A percentile compares a stretch with the other conserved stretches of the same genome.
phyloP scores from a whole-genome alignment of 2,888 invertebrate genomes.

The Electrophaes corylata region DNA sequence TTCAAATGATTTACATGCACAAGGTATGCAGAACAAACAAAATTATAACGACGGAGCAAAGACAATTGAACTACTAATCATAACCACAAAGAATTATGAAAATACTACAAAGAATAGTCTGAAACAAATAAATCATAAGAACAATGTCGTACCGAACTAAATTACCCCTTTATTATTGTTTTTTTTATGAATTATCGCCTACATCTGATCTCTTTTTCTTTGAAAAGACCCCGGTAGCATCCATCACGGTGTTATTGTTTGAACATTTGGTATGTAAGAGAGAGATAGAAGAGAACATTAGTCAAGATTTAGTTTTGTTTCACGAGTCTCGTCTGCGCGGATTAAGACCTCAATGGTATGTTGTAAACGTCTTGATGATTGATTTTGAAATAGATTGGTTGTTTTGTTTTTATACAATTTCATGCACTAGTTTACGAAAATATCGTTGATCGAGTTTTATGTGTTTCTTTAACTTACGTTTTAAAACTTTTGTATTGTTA shows the following conservation, averaged over 20 bases:
- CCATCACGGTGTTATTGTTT: constrained; percentile 73
- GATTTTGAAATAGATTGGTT: constrained; percentile 32
- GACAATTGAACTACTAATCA: constrained; percentile 42
- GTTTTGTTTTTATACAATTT: constrained; percentile 16
- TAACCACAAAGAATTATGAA: constrained; percentile 40
- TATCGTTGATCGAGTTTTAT: background rate
- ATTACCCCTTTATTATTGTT: constrained; percentile 71
- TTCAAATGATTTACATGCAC: constrained; percentile 38
- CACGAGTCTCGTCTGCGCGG: constrained; percentile 59
- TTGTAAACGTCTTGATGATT: constrained; percentile 40
- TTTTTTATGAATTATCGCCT: constrained; percentile 77
- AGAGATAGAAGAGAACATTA: constrained; percentile 54
- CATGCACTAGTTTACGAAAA: constrained; percentile 7
- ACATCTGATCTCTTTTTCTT: constrained; percentile 71
- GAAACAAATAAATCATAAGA: constrained; percentile 61
- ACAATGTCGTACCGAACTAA: constrained; percentile 63
- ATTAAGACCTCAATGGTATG: constrained; percentile 56
- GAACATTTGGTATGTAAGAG: constrained; percentile 56
- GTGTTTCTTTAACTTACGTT: background rate
- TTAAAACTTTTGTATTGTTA: background rate
- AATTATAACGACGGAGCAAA: constrained; percentile 36
- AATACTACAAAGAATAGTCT: constrained; percentile 41
- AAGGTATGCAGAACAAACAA: constrained; percentile 32
- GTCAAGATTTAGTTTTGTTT: constrained; percentile 72
- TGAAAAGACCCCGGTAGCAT: constrained; percentile 69